A percentile compares a stretch with the other conserved stretches of the same genome.
These are phyloP conservation scores for Drosophila meridionalis DNA, from an alignment of 2,888 invertebrate species.

Conservation along the genomic window DNA sequence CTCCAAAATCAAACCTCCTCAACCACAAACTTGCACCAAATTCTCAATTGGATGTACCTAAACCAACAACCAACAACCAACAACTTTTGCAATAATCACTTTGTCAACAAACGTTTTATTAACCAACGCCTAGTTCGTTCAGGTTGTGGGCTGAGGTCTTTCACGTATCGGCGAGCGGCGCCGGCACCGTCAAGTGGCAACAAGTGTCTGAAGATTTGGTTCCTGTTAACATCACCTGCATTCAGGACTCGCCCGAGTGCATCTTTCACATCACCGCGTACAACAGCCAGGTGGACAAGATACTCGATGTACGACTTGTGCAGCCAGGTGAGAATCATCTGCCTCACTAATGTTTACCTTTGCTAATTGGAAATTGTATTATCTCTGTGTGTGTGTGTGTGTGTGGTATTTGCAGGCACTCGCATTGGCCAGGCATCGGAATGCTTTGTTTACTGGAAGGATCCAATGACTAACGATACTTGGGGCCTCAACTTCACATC, in stretches of 20 bases:
- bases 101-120: slow-evolving; percentile 57
- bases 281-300: slow-evolving; percentile 99
- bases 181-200: slow-evolving; percentile 98
- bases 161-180: slow-evolving; percentile 97
- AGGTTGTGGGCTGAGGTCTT: slow-evolving; percentile 99
- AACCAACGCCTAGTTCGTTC: slow-evolving; percentile 85
- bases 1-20: slow-evolving; percentile 15
- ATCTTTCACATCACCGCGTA: slow-evolving; percentile 99
- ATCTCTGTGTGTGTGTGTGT: slow-evolving; percentile 6
- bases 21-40: slow-evolving; percentile 46
- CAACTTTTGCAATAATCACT: slow-evolving; percentile 41
- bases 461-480: slow-evolving; percentile 97
- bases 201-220: slow-evolving; percentile 99
- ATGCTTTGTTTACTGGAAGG: slow-evolving; percentile 99
- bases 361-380: slow-evolving; percentile 28
- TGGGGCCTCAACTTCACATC: slow-evolving; percentile 99
- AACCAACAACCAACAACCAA: slow-evolving; percentile 38
- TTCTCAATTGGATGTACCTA: slow-evolving; percentile 51
- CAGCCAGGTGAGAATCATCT: slow-evolving; percentile 92
- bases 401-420: slow-evolving; percentile 89
- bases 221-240: slow-evolving; percentile 98
- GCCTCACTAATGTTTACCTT: neutral
- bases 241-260: slow-evolving; percentile 98
- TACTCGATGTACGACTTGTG: slow-evolving; percentile 97
- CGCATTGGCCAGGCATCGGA: slow-evolving; percentile 98